These are phyloP conservation scores for Drusus annulatus DNA, from an alignment of 1,140 invertebrate genomes.

Conservation along the genomic window DNA sequence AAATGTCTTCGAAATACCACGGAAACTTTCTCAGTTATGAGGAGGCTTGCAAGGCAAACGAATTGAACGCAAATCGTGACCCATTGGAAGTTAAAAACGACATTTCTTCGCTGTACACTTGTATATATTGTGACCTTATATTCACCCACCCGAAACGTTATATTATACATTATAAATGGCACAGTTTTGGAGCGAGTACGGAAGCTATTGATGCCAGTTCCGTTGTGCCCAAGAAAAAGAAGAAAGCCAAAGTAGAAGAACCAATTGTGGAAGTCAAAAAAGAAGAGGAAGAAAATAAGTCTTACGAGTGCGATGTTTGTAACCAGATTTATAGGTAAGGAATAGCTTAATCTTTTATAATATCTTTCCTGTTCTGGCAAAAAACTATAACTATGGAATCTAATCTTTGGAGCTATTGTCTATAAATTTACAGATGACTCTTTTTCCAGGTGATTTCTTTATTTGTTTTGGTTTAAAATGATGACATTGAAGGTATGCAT, in stretches of 20 bases:
- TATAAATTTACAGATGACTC: no score
- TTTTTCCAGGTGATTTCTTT: no score
- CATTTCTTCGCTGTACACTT: conserved; percentile 59
- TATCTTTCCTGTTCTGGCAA: no score
- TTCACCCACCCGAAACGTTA: conserved; percentile 63
- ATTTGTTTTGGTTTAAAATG: no score
- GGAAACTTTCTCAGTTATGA: conserved; percentile 29
- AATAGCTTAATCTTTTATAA: not conserved
- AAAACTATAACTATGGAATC: no score
- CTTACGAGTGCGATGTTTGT: conserved; percentile 42
- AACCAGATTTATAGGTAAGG: conserved; percentile 44
- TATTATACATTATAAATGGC: conserved; percentile 64
- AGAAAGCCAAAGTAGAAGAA: conserved; percentile 42
- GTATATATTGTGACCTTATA: conserved; percentile 62
- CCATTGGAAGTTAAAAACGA: conserved; percentile 22
- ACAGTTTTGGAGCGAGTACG: conserved; percentile 63
- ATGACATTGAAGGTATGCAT: no score
- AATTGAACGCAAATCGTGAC: not conserved
- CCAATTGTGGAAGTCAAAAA: conserved; percentile 41
- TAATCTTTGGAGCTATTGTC: no score
- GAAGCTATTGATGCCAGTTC: conserved; percentile 58
- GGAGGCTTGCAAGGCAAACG: conserved; percentile 15
- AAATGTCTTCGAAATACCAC: not conserved
- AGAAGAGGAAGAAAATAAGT: conserved; percentile 58
- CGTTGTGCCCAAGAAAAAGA: conserved; percentile 60